phyloP scores from a whole-genome alignment of 2,888 invertebrate species.

The Drosophila formosana region DNA sequence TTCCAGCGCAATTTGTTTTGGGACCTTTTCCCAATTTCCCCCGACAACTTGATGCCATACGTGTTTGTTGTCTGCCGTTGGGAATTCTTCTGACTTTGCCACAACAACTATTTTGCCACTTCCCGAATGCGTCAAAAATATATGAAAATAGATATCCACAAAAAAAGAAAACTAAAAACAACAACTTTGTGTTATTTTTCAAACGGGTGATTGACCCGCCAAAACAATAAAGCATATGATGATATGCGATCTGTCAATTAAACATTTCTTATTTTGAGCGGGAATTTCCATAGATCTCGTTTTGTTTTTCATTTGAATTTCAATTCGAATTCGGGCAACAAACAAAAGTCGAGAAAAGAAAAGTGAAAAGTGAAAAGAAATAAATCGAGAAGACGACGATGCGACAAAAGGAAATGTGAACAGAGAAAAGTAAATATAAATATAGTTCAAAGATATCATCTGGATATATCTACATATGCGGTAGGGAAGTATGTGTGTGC shows the following conservation, averaged over 20 bases:
- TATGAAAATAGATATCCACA: background rate
- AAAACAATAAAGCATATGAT: conserved; percentile 1
- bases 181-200: background rate
- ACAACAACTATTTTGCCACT: background rate
- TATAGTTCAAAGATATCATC: conserved; percentile 57
- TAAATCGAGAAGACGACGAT: conserved; percentile 10
- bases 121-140: background rate
- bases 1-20: background rate
- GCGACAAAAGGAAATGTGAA: conserved; percentile 30
- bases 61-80: conserved; percentile 13
- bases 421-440: conserved; percentile 49
- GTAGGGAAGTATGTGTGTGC: conserved; percentile 7
- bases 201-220: conserved; percentile 28
- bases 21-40: background rate
- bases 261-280: conserved; percentile 22
- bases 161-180: background rate
- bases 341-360: background rate
- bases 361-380: conserved; percentile 12
- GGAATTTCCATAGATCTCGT: conserved; percentile 21
- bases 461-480: conserved; percentile 20
- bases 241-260: conserved; percentile 40
- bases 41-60: background rate
- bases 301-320: conserved; percentile 11
- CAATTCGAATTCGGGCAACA: background rate
- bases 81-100: background rate